Percentiles rank a stretch among this genome's conserved stretches.
Conservation (phyloP, 2,797 vertebrate species). For the Gymnodraco acuticeps region DNA sequence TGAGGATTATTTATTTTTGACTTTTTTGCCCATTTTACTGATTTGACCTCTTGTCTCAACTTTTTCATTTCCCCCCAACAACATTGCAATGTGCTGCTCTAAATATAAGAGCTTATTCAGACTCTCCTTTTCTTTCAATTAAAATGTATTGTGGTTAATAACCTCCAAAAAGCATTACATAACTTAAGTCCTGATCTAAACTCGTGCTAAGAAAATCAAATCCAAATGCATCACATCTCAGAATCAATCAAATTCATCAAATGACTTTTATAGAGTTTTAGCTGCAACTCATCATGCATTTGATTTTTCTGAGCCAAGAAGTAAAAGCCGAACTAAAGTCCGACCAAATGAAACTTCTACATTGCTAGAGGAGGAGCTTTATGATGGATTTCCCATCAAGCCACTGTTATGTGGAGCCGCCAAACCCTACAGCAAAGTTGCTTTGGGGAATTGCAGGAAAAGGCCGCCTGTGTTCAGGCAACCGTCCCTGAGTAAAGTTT, state of each 20-base stretch:
- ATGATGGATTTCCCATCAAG: neutral
- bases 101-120: too few relatives aligned
- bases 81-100: too few relatives aligned
- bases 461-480: constrained; percentile 5
- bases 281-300: neutral
- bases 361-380: neutral
- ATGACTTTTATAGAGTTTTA: neutral
- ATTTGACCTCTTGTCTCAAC: too few relatives aligned
- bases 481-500: constrained; percentile 1
- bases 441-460: neutral
- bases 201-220: too few relatives aligned
- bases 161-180: too few relatives aligned
- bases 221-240: neutral
- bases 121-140: too few relatives aligned
- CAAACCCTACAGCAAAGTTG: neutral
- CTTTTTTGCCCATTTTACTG: too few relatives aligned
- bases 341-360: neutral
- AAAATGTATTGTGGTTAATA: too few relatives aligned
- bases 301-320: neutral
- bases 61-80: too few relatives aligned
- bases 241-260: neutral
- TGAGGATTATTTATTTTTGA: too few relatives aligned
- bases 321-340: neutral
- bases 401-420: neutral
- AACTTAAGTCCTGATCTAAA: too few relatives aligned